Evolutionary conservation across 2,113 vertebrate species (phyloP), one percentile per base, ranked within the genome.

Genomic region (Neotoma lepida): DNA sequence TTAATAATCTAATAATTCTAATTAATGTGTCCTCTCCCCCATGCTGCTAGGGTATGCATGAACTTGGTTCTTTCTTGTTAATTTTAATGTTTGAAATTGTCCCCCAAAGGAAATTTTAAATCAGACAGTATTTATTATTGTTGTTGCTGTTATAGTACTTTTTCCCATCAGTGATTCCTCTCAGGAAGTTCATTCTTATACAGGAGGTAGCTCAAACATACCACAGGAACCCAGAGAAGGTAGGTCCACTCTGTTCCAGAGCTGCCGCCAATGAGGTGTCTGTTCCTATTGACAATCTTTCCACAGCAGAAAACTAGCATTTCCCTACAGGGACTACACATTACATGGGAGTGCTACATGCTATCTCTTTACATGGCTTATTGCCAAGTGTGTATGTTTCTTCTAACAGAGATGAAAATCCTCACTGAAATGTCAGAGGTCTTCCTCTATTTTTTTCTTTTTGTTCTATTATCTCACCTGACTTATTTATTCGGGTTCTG

Each of bases 31-130:
- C 28, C 20, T 84, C 91, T 82, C 63, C 39, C 26, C 28, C 41
- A 5, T 49, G 74, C 26, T 86, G 26, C 44, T 66, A 17, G 61
- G 17, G 2, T 9, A 22, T 12, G 28, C 22, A n/a, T 24, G 78
- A 92, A 35, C 9, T 90, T 68, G 56, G 8, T 77, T 44, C 3
- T 88, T 86, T 88, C 26, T 41, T 80, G 61, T 89, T 90, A 81
- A 81, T 92, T 94, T 96, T 86, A 88, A 86, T 86, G 56, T 66
- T 95, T 89, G 35, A 94, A 70, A 77, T 89, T 89, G 63, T 84
- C 44, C 18, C 33, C 88, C 71, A 87, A 91, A 8, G 17, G 39
- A 54, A 68, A 54, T 78, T 33, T 66, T 54, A 89, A 88, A 49
- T 78, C 51, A 89, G 80, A 4, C 1, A 39, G 1, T 76, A 14